Conservation (phyloP, 2,797 vertebrate genomes). For the Phaenicophaeus curvirostris region DNA sequence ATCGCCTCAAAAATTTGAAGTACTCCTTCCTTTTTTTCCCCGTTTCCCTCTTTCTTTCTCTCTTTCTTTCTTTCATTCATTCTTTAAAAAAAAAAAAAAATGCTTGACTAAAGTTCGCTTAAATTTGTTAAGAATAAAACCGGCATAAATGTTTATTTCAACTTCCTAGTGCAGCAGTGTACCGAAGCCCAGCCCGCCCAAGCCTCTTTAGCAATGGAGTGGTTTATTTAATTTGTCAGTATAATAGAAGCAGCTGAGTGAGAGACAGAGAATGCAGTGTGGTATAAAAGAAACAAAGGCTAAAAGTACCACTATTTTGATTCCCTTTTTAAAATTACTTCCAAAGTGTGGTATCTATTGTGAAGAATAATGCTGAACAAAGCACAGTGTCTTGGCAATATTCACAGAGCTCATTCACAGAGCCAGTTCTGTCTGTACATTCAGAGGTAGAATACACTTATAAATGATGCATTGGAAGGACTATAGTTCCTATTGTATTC, state of each 20-base stretch:
- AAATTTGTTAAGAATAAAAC: constrained; percentile 66
- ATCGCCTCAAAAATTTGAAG: constrained; percentile 57
- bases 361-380: constrained; percentile 93
- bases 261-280: constrained; percentile 89
- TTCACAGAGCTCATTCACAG: constrained; percentile 89
- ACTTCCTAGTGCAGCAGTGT: constrained; percentile 78
- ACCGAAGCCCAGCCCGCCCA: constrained; percentile 79
- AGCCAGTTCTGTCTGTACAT: constrained; percentile 87
- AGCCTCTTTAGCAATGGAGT: constrained; percentile 87
- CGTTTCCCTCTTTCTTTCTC: neutral
- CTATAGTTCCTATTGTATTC: constrained; percentile 91
- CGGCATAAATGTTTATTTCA: constrained; percentile 74
- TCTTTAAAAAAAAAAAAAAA: neutral
- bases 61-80: neutral
- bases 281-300: constrained; percentile 93
- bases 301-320: constrained; percentile 99
- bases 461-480: constrained; percentile 88
- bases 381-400: constrained; percentile 92
- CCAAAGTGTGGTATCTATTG: constrained; percentile 98
- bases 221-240: constrained; percentile 99
- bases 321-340: constrained; percentile 98
- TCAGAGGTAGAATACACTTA: constrained; percentile 87
- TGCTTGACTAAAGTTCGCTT: constrained; percentile 60
- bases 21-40: constrained; percentile 22
- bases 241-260: constrained; percentile 95